Conservation (phyloP, 2,797 vertebrate species). For the Malacoctenus gilli region DNA sequence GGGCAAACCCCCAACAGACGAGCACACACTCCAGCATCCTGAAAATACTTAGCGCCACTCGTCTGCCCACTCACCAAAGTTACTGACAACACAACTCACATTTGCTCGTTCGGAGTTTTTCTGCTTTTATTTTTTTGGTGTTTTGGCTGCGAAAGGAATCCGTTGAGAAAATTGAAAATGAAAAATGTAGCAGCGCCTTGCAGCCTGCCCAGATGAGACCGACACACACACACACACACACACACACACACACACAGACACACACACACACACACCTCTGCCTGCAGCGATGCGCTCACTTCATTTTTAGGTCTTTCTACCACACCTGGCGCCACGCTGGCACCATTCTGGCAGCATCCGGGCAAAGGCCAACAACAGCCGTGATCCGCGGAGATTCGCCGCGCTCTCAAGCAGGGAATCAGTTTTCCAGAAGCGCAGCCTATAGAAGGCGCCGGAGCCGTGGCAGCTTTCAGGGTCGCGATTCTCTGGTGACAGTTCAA, state of each 20-base stretch:
- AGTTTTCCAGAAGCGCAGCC: constrained; percentile 57
- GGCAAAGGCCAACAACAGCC: constrained; percentile 57
- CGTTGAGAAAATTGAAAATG: constrained; percentile 64
- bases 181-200: constrained; percentile 57
- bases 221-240: constrained; percentile 35
- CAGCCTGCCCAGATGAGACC: constrained; percentile 63
- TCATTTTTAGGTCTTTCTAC: constrained; percentile 55
- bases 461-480: constrained; percentile 35
- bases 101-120: constrained; percentile 68
- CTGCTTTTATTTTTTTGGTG: too few species aligned
- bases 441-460: constrained; percentile 52
- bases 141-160: constrained; percentile 64
- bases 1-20: constrained; percentile 58
- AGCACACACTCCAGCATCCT: constrained; percentile 60
- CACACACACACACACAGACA: too few species aligned
- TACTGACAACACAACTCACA: constrained; percentile 61
- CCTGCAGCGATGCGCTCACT: constrained; percentile 59
- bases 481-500: constrained; percentile 22
- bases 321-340: constrained; percentile 69
- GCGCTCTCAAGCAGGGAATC: constrained; percentile 70
- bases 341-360: constrained; percentile 56
- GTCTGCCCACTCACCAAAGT: constrained; percentile 60
- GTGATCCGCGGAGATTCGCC: constrained; percentile 65
- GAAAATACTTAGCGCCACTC: constrained; percentile 64
- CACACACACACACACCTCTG: constrained; percentile 45